Evolutionary conservation across 1,140 invertebrate genomes (phyloP).

Genomic region (Diorhabda carinulata): DNA sequence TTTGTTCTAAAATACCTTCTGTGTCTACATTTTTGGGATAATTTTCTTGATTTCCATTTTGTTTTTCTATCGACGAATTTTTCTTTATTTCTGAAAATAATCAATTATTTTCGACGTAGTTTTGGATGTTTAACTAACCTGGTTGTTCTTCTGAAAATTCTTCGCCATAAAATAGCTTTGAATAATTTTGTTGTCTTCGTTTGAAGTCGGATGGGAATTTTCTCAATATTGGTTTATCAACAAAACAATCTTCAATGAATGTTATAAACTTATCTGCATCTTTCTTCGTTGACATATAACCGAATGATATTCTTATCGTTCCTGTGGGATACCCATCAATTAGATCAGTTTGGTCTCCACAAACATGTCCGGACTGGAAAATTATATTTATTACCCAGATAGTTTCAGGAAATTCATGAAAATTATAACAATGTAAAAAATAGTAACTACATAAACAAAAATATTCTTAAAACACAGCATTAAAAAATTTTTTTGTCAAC

Average conservation of each 20-base stretch:
- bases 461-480: too few species aligned
- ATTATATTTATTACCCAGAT: not conserved
- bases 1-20: conserved; percentile 50
- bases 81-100: not conserved
- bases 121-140: not conserved
- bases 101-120: conserved; percentile 4
- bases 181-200: not conserved
- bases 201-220: conserved; percentile 17
- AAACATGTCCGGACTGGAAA: conserved; percentile 79
- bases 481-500: too few species aligned
- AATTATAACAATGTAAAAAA: too few species aligned
- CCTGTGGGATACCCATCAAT: conserved; percentile 89
- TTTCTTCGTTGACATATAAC: conserved; percentile 76
- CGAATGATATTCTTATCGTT: conserved; percentile 87
- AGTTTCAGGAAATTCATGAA: too few species aligned
- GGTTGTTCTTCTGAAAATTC: not conserved
- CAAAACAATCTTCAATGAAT: conserved; percentile 71
- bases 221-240: conserved; percentile 43
- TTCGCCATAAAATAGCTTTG: conserved; percentile 9
- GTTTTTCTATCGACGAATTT: too few species aligned
- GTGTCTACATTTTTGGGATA: not conserved
- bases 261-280: conserved; percentile 70
- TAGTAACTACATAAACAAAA: too few species aligned
- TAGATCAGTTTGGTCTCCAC: conserved; percentile 86
- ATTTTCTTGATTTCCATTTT: too few species aligned